Evolutionary conservation across 2,888 invertebrate genomes (phyloP), one percentile per base, ranked within the genome.

Genomic region (Chelonus formosanus): DNA sequence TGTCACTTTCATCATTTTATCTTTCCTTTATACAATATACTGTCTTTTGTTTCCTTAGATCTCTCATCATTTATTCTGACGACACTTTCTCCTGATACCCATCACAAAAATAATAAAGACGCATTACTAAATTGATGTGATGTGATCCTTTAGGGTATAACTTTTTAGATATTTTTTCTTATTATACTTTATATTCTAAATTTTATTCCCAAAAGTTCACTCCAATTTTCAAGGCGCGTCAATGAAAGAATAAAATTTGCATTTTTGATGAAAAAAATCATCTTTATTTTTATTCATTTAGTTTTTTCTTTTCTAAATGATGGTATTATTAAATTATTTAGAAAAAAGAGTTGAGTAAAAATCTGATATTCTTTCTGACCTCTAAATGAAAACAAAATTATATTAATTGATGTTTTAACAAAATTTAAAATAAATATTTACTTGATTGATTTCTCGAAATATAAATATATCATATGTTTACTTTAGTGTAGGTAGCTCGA

Each of bases 1-100:
- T 57, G 48, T 63, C 63, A 48, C 32, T 56, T 31, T 56, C 48
- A 48, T 35, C 34, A 47, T 58, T 58, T 34, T 57, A 47, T 48
- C 58, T 58, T 58, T 34, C 58, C 58, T 44, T 58, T 47, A 35
- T 58, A 35, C 5, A 34, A 58, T 48, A 34, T 52, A 52, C 8
- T 35, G 34, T 34, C 58, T 34, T 45, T 32, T 45, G 20, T 35
- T 47, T 48, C 47, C 34, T 35, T 47, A 10, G 34, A 47, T 58
- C 44, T 48, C 34, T 47, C 10, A 20, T 58, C 47, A 20, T n/a
- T 34, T 47, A 35, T 47, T 47, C 47, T 35, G 45, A 45, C 35
- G 35, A 6, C 20, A 45, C n/a, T 36, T 58, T 36, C 34, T 47
- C 35, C 5, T 48, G 32, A 47, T n/a, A 47, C 35, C 35, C 10